phyloP scores from a whole-genome alignment of 2,113 vertebrate species.

The Peucedramus taeniatus region DNA sequence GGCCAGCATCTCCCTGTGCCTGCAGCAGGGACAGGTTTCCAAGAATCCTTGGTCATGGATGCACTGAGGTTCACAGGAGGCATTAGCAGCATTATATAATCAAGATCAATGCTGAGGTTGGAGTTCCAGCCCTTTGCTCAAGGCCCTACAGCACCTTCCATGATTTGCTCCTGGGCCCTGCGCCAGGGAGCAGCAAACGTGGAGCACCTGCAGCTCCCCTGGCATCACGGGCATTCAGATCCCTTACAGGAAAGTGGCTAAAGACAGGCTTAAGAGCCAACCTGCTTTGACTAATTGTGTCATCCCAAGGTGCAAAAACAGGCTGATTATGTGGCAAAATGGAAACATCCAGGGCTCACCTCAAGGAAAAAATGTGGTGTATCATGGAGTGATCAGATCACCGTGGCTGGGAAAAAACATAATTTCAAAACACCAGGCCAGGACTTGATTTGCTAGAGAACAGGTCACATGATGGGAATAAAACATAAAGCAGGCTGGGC shows the following conservation, averaged over 20 bases:
- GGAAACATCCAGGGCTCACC: neutral
- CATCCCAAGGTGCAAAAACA: neutral
- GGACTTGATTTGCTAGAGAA: neutral
- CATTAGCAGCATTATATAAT: neutral
- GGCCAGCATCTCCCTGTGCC: neutral
- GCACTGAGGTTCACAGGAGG: accelerated
- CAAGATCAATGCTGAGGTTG: neutral
- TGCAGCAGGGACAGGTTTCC: neutral
- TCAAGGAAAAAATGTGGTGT: neutral
- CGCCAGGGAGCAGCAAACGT: accelerated
- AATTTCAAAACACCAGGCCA: neutral
- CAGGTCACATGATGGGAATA: neutral
- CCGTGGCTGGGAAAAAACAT: neutral
- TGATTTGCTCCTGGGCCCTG: accelerated
- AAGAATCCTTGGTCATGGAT: neutral
- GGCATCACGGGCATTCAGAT: accelerated
- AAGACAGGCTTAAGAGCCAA: neutral
- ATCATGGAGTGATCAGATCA: neutral
- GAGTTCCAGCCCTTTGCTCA: neutral
- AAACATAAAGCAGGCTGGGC: neutral
- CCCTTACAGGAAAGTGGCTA: neutral
- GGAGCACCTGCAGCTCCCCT: neutral
- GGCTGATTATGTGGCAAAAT: neutral
- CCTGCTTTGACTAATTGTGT: neutral
- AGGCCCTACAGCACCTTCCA: neutral